Base-by-base conservation (phyloP, 2,113 vertebrate species). In the Heptranchias perlo region DNA sequence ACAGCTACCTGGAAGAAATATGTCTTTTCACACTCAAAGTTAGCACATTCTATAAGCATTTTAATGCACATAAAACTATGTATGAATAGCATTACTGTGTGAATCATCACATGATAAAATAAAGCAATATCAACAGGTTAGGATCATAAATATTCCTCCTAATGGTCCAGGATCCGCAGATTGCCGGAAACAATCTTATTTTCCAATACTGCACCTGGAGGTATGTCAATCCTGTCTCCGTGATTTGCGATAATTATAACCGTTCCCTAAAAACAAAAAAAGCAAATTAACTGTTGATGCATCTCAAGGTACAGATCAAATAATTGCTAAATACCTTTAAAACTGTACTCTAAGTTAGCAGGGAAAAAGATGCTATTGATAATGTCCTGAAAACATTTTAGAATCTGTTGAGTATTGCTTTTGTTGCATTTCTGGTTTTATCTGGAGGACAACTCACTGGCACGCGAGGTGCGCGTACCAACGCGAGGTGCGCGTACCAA, bases 161-260 rank as follows among this genome's bases (percentile, higher is more conserved):
- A 99, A 97, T 99, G 99, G 97, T 99, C 99, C 97, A 99, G 97
- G 97, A 99, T 99, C 96, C 99, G 98, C 64, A 99, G 98, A 96
- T 99, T 99, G 96, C 99, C 99, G 6, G 99, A 99, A 5, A 99
- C 99, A 0, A 99, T 99, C 97, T 99, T 99, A 97, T 99, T 99
- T 97, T 99, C 99, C 97, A 99, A 97, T 97, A 99, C 97, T 62
- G 99, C 99, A 96, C 99, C 99, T 1, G 99, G 98, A 0, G 99
- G 99, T 96, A 99, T 99, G 96, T 99, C 99, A 67, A 99, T 99
- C 96, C 99, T 98, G 97, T 99, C 99, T 0, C 99, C 99, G 0
- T 99, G 99, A 96, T 99, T 99, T 96, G 99, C 99, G 35, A 99
- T 99, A 97, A 99, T 99, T 97, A 99, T 99, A 96, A 99, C 99